Conservation (phyloP, 2,888 invertebrate species). For the Chymomyza procnemis region DNA sequence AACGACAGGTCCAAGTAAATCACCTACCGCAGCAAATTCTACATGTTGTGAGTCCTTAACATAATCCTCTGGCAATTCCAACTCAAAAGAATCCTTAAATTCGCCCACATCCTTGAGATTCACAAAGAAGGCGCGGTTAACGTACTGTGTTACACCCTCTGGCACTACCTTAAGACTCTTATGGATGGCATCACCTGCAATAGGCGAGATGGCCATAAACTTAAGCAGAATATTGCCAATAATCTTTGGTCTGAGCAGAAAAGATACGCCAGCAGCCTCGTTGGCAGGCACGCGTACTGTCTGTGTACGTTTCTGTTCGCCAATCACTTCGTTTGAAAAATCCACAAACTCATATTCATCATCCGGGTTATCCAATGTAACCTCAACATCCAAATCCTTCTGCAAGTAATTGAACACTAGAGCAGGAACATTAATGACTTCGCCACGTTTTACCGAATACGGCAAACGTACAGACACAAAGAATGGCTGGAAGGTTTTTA, state of each 20-base stretch:
- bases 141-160: slow-evolving; percentile 88
- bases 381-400: slow-evolving; percentile 86
- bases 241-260: slow-evolving; percentile 88
- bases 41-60: slow-evolving; percentile 82
- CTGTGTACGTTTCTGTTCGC: slow-evolving; percentile 88
- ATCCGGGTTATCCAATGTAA: slow-evolving; percentile 89
- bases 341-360: slow-evolving; percentile 91
- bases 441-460: slow-evolving; percentile 92
- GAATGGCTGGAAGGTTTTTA: slow-evolving; percentile 88
- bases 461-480: slow-evolving; percentile 92
- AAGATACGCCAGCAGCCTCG: slow-evolving; percentile 86
- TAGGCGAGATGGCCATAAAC: slow-evolving; percentile 86
- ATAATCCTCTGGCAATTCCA: slow-evolving; percentile 87
- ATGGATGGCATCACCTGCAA: slow-evolving; percentile 88
- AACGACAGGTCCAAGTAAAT: slow-evolving; percentile 82
- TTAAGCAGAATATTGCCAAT: slow-evolving; percentile 86
- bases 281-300: slow-evolving; percentile 84
- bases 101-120: slow-evolving; percentile 82
- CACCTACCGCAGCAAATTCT: slow-evolving; percentile 81
- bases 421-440: slow-evolving; percentile 91
- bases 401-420: slow-evolving; percentile 92
- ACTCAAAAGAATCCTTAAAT: slow-evolving; percentile 83
- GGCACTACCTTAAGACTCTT: slow-evolving; percentile 87
- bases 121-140: slow-evolving; percentile 86
- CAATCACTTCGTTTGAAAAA: slow-evolving; percentile 90